Evolutionary conservation across 2,888 invertebrate genomes (phyloP).

Genomic region (Drosophila demipolita): DNA sequence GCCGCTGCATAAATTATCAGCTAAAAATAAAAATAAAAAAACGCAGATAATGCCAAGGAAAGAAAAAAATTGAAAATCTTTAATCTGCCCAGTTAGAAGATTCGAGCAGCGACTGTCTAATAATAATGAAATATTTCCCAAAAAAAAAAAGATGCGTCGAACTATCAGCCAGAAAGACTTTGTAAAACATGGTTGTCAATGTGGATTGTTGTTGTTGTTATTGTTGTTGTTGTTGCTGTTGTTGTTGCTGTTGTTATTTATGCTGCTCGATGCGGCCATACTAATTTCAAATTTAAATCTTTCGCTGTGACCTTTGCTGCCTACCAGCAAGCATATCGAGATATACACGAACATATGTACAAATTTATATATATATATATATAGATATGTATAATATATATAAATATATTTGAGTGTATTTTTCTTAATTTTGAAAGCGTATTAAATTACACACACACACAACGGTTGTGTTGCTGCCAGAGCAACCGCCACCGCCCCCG

Average conservation of each 20-base stretch:
- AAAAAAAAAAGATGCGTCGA: conserved; percentile 32
- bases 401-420: conserved; percentile 43
- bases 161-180: conserved; percentile 37
- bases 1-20: conserved; percentile 67
- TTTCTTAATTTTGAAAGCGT: conserved; percentile 80
- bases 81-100: conserved; percentile 43
- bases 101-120: conserved; percentile 68
- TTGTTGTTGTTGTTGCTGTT: conserved; percentile 18
- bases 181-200: conserved; percentile 42
- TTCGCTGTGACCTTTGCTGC: conserved; percentile 77
- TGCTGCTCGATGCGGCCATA: conserved; percentile 65
- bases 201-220: conserved; percentile 27
- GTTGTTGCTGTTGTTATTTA: conserved; percentile 53
- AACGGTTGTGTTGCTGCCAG: conserved; percentile 17
- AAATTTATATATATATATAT: conserved; percentile 3
- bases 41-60: not conserved
- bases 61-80: conserved; percentile 7
- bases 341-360: conserved; percentile 16
- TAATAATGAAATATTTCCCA: conserved; percentile 81
- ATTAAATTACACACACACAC: conserved; percentile 73
- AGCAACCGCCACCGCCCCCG: conserved; percentile 28
- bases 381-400: conserved; percentile 22
- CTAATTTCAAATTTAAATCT: conserved; percentile 78
- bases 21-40: conserved; percentile 8
- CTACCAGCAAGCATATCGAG: conserved; percentile 61